A percentile compares a stretch with the other conserved stretches of the same genome.
Evolutionary conservation across 2,113 vertebrate genomes (phyloP).

Genomic region (Limnothrissa miodon): DNA sequence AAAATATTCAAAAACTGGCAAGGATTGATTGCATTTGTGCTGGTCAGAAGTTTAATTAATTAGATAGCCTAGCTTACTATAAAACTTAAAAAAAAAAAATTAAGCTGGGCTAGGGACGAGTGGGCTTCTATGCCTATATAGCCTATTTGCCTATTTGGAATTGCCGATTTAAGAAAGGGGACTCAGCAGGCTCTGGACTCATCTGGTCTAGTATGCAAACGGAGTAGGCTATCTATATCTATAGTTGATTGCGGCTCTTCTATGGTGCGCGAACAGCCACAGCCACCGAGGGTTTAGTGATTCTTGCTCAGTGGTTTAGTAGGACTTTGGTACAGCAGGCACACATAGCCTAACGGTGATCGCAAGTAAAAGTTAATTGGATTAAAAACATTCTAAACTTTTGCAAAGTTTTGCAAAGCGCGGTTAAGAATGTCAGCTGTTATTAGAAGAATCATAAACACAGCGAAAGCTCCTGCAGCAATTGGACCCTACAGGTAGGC

Average conservation of each 20-base stretch:
- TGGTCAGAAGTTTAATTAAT: no score
- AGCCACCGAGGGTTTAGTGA: no score
- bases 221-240: no score
- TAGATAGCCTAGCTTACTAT: no score
- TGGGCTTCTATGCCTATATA: no score
- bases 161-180: neutral
- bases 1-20: neutral
- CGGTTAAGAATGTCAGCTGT: slow-evolving; percentile 14
- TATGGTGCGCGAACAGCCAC: no score
- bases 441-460: slow-evolving; percentile 56
- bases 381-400: neutral
- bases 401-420: neutral
- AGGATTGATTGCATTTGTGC: no score
- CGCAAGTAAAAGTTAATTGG: neutral
- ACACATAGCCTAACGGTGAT: neutral
- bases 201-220: neutral
- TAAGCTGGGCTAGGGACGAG: no score
- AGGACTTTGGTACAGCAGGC: no score
- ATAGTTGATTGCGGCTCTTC: neutral
- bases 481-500: slow-evolving; percentile 71
- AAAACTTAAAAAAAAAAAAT: no score
- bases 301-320: no score
- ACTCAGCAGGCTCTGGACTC: neutral
- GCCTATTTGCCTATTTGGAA: no score
- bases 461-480: slow-evolving; percentile 58